Base-by-base conservation (phyloP, 2,888 invertebrate species). In the Zonitis immaculata region DNA sequence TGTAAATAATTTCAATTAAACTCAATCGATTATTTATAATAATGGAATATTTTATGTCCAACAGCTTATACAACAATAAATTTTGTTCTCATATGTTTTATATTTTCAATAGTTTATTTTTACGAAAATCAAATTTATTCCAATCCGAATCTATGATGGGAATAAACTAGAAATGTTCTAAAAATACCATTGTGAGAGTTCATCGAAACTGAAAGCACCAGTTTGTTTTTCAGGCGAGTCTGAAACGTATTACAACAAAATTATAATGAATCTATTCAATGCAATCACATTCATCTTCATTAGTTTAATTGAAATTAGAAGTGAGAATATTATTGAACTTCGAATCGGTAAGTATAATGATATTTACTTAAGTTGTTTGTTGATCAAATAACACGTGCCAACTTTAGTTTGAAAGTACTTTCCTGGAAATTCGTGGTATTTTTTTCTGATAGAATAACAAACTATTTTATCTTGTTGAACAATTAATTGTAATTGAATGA, bases 1-100 rank as follows among this genome's bases (percentile, higher is more conserved):
- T 39, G 39, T 39, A 47, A 51, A 51, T 39, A 45, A 42, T 52
- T 44, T 22, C 22, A 22, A 22, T 22, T 22, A 22, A 22, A 4
- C n/a, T n/a, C 5, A 4, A 22, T 22, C 5, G 3, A 5, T 22
- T 22, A 22, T 22, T 5, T 3, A 22, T 3, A 22, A 22, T 22
- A 22, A 22, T 45, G n/a, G n/a, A n/a, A n/a, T n/a, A n/a, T n/a
- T n/a, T n/a, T n/a, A n/a, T n/a, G n/a, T n/a, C 16, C 12, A 14
- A 1, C n/a, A 4, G 32, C 32, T 32, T 32, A 32, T 6, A 7
- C 12, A 32, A 1, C 7, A 32, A 32, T 32, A 32, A 32, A 32
- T 32, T 14, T n/a, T 14, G 4, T 7, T 12, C 5, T 32, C n/a
- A 32, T 14, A 32, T 32, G 14, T 32, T 32, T 32, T 14, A 14